Percentiles rank a stretch among this genome's conserved stretches.
These are phyloP conservation scores for Paramormyrops kingsleyae DNA, from an alignment of 2,113 vertebrate species.

Conservation along the genomic window DNA sequence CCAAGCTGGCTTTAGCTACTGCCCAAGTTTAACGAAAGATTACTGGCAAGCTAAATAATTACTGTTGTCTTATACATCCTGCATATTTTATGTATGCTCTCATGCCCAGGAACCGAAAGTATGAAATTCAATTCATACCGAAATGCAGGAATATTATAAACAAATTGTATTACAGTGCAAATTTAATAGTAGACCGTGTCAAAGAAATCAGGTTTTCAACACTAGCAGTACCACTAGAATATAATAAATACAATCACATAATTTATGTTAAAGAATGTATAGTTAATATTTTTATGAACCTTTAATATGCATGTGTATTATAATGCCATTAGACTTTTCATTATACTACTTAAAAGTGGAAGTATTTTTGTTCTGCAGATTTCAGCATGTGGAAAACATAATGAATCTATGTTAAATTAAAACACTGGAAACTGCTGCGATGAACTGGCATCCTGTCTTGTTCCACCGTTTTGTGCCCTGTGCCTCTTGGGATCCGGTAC, in stretches of 20 bases:
- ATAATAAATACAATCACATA: not conserved
- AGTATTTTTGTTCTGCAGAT: not conserved
- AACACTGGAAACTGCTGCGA: not conserved
- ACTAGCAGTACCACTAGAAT: not conserved
- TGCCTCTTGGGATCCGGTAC: not conserved
- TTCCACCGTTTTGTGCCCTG: not conserved
- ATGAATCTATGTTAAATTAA: not conserved
- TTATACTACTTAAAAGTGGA: not conserved
- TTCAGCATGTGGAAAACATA: not conserved
- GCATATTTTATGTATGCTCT: constrained; percentile 67
- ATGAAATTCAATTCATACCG: constrained; percentile 22
- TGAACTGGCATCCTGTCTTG: not conserved
- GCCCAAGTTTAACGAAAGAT: constrained; percentile 63
- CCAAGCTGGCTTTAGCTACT: constrained; percentile 43
- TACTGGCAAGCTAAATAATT: constrained; percentile 64
- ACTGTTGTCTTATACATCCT: constrained; percentile 56
- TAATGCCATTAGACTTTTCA: not conserved
- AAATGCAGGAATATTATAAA: constrained; percentile 36
- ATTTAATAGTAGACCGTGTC: not conserved
- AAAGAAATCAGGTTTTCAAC: not conserved
- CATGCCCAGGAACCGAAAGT: constrained; percentile 40
- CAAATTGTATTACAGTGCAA: constrained; percentile 15
- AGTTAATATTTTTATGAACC: not conserved
- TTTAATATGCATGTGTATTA: not conserved
- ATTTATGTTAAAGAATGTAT: not conserved